Conservation (phyloP, 1,140 invertebrate species). For the Anastatus disparis region DNA sequence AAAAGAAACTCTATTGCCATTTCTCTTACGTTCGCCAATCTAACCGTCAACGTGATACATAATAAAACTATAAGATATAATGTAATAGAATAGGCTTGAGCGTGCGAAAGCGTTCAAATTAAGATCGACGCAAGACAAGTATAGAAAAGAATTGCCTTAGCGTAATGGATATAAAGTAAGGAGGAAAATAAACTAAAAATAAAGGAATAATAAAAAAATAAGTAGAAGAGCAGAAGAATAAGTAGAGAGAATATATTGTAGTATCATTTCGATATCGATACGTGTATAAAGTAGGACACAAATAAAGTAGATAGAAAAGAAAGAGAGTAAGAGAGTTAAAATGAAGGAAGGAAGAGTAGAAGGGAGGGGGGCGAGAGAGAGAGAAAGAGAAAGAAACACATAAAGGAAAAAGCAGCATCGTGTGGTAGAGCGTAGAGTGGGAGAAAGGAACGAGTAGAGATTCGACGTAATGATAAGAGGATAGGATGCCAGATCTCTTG, state of each 20-base stretch:
- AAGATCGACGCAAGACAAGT: no score
- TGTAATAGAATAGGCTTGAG: no score
- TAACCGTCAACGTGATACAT: no score
- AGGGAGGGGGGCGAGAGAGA: not conserved
- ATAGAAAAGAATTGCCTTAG: no score
- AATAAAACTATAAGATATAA: no score
- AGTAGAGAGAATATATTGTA: no score
- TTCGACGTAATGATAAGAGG: slow-evolving; percentile 53
- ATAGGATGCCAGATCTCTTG: slow-evolving; percentile 61
- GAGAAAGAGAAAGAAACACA: not conserved
- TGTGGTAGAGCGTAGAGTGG: not conserved
- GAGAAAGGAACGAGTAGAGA: slow-evolving; percentile 37
- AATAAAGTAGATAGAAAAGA: slow-evolving; percentile 29
- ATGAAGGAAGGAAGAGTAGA: slow-evolving; percentile 3
- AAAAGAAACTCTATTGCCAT: no score
- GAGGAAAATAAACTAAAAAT: no score
- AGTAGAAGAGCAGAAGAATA: not conserved
- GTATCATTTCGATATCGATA: slow-evolving; percentile 58
- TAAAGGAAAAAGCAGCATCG: slow-evolving; percentile 19
- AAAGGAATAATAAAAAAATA: not conserved
- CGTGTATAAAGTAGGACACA: slow-evolving; percentile 42
- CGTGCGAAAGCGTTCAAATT: no score
- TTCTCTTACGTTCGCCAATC: no score
- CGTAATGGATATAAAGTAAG: no score
- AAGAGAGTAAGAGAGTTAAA: slow-evolving; percentile 15